These are phyloP conservation scores for Agrochola macilenta DNA, from an alignment of 2,888 invertebrate species.

Conservation along the genomic window DNA sequence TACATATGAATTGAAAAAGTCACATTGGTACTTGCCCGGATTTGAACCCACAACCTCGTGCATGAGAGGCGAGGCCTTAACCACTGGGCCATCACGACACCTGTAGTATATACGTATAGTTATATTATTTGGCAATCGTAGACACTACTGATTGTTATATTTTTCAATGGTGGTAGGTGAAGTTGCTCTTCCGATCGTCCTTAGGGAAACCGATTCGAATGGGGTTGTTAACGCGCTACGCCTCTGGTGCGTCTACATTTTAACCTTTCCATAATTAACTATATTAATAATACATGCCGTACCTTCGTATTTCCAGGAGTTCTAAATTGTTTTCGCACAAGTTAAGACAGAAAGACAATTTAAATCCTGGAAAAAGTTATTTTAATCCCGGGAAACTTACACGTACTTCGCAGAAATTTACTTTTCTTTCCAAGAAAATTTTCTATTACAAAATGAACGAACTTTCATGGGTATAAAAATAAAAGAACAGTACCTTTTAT, in stretches of 20 bases:
- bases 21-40: too few species aligned
- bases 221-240: too few species aligned
- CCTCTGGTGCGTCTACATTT: constrained; percentile 1
- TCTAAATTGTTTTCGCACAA: neutral
- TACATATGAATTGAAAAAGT: too few species aligned
- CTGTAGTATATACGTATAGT: too few species aligned
- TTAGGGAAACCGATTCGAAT: too few species aligned
- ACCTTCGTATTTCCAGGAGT: neutral
- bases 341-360: neutral
- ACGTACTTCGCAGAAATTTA: neutral
- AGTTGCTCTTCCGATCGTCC: too few species aligned
- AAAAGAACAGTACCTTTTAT: neutral
- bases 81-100: too few species aligned
- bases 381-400: neutral
- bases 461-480: neutral
- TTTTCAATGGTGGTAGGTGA: too few species aligned
- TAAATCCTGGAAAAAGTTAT: neutral
- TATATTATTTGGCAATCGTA: too few species aligned
- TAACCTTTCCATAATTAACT: constrained; percentile 9
- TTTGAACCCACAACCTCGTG: too few species aligned
- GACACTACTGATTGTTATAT: too few species aligned
- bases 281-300: neutral
- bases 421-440: neutral
- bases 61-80: too few species aligned
- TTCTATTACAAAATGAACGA: neutral